phyloP scores from a whole-genome alignment of 23 tunicate genomes.

The Phallusia fumigata region DNA sequence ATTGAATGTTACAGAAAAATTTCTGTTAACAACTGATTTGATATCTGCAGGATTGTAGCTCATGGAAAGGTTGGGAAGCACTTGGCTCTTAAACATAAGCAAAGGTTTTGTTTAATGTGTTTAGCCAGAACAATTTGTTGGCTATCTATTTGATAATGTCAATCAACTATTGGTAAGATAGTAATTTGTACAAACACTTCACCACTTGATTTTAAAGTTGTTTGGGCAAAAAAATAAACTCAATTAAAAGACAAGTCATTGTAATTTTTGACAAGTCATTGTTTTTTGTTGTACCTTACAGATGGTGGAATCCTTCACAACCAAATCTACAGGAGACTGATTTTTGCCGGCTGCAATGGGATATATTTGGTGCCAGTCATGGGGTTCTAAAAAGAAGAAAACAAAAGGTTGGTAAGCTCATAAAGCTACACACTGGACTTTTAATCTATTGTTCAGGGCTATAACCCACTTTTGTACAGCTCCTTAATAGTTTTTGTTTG shows the following conservation, averaged over 20 bases:
- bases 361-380: slow-evolving; percentile 28
- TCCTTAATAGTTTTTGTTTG: not conserved
- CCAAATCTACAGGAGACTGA: slow-evolving; percentile 74
- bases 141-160: no score
- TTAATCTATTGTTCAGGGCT: not conserved
- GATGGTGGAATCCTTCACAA: not conserved
- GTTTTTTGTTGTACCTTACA: not conserved
- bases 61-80: slow-evolving; percentile 21
- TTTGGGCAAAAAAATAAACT: no score
- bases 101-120: not conserved
- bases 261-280: no score
- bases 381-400: slow-evolving; percentile 18
- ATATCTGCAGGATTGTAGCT: slow-evolving; percentile 52
- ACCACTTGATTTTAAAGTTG: no score
- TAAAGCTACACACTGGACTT: not conserved
- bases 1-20: slow-evolving; percentile 57
- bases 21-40: slow-evolving; percentile 52
- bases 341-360: slow-evolving; percentile 58
- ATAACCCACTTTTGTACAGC: not conserved
- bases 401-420: no score
- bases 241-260: no score
- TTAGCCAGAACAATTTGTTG: no score
- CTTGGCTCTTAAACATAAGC: not conserved
- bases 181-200: no score
- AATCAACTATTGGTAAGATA: no score